Percentiles rank a stretch among this genome's conserved stretches.
These are phyloP conservation scores for Acronicta aceris DNA, from an alignment of 2,888 invertebrate genomes.

Conservation along the genomic window DNA sequence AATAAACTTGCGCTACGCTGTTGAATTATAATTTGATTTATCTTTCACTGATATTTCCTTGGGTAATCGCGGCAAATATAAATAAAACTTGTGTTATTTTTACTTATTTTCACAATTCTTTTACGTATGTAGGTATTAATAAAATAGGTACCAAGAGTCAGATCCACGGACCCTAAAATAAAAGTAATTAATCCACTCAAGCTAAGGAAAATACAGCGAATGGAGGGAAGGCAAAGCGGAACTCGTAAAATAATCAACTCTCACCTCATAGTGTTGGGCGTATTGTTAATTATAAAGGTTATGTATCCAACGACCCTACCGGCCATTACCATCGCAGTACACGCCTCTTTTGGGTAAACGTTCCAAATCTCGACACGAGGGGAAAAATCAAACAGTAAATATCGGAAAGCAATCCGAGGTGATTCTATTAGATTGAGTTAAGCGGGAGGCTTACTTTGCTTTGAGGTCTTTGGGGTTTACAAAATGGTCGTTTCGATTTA, in stretches of 20 bases:
- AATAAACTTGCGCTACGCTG: conserved; percentile 79
- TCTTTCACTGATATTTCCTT: conserved; percentile 43
- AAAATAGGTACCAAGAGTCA: conserved; percentile 25
- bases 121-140: no score
- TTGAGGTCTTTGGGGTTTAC: conserved; percentile 68
- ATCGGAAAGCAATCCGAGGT: conserved; percentile 87
- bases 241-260: conserved; percentile 65
- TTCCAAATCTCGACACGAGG: conserved; percentile 82
- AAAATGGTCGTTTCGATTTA: conserved; percentile 65
- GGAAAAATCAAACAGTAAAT: conserved; percentile 87
- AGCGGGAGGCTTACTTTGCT: conserved; percentile 73
- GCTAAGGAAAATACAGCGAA: conserved; percentile 42
- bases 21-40: conserved; percentile 70
- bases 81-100: conserved; percentile 14
- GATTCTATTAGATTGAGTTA: conserved; percentile 87
- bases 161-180: conserved; percentile 31
- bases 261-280: conserved; percentile 57
- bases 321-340: conserved; percentile 78
- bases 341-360: conserved; percentile 85
- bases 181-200: conserved; percentile 57
- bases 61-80: conserved; percentile 32
- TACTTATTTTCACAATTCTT: no score
- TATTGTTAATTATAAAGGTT: conserved; percentile 83
- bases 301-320: conserved; percentile 78
- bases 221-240: conserved; percentile 54